Evolutionary conservation across 2,113 vertebrate genomes (phyloP).

Genomic region (Excalfactoria chinensis): DNA sequence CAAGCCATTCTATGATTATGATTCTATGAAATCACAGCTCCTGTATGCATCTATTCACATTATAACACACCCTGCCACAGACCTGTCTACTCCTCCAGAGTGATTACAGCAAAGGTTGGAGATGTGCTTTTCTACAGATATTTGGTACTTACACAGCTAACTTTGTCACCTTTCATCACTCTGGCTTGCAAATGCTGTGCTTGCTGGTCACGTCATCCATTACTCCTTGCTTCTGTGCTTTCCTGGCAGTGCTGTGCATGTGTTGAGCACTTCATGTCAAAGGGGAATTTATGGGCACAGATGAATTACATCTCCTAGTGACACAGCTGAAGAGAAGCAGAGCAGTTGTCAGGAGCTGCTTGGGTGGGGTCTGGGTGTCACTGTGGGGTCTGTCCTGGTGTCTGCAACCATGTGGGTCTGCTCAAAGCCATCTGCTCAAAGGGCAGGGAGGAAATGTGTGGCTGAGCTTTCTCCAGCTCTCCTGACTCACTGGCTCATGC

Average conservation of each 20-base stretch:
- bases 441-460: background rate
- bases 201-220: background rate
- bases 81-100: background rate
- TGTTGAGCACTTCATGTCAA: background rate
- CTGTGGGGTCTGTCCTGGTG: rapidly evolving
- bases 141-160: background rate
- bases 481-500: background rate
- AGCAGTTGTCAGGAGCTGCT: background rate
- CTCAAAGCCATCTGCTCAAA: background rate
- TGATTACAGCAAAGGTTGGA: background rate
- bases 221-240: rapidly evolving
- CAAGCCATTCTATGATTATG: too few species aligned
- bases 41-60: background rate
- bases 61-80: background rate
- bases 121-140: background rate
- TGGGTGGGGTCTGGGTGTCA: background rate
- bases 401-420: background rate
- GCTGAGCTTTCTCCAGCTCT: background rate
- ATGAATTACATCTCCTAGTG: background rate
- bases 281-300: background rate
- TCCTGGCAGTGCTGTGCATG: background rate
- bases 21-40: background rate
- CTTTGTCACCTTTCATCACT: background rate
- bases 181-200: background rate
- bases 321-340: background rate